Evolutionary conservation across 2,888 invertebrate genomes (phyloP).

Genomic region (Nemoura dubitans): DNA sequence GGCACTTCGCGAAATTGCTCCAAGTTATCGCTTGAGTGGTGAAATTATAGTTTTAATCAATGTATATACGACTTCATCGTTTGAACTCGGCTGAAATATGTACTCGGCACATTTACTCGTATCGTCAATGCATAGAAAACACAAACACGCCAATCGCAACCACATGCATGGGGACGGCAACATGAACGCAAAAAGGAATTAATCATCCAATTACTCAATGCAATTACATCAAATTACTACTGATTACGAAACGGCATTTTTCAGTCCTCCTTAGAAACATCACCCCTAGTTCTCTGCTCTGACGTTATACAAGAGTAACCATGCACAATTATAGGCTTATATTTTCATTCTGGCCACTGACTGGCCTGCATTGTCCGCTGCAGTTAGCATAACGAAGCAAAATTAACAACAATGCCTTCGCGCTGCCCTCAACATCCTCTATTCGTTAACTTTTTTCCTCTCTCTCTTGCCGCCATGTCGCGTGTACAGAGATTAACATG

Average conservation of each 20-base stretch:
- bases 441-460: constrained; percentile 8
- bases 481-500: constrained; percentile 46
- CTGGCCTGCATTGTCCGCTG: constrained; percentile 29
- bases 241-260: neutral
- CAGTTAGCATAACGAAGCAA: constrained; percentile 35
- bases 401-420: constrained; percentile 28
- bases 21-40: neutral
- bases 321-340: neutral
- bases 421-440: constrained; percentile 30
- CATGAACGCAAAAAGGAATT: neutral
- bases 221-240: neutral
- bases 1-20: neutral
- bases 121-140: neutral
- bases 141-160: neutral
- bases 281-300: neutral
- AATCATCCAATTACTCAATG: neutral
- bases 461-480: neutral
- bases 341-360: neutral
- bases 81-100: neutral
- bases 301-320: constrained; percentile 27
- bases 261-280: neutral
- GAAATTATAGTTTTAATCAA: neutral
- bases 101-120: neutral
- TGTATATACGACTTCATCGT: neutral
- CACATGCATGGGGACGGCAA: neutral